Conservation (phyloP, 2,113 vertebrate genomes). For the Taurulus bubalis region DNA sequence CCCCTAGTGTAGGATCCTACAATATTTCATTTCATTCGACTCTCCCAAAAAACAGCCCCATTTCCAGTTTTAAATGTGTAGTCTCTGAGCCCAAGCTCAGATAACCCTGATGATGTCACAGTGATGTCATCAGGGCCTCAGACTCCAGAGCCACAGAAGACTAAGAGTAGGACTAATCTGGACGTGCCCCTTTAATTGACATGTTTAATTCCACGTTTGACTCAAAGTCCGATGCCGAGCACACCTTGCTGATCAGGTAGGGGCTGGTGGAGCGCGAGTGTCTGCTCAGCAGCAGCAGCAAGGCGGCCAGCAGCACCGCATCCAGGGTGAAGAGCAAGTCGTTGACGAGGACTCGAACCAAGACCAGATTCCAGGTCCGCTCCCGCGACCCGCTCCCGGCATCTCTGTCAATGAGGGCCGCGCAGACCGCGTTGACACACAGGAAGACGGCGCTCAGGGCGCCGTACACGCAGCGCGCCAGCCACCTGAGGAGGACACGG, state of each 20-base stretch:
- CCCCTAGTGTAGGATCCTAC: neutral
- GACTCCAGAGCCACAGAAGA: neutral
- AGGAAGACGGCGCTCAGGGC: constrained; percentile 84
- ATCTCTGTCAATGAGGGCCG: constrained; percentile 77
- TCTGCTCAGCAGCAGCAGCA: constrained; percentile 86
- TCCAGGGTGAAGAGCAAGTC: constrained; percentile 90
- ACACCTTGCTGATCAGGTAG: constrained; percentile 88
- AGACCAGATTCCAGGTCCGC: constrained; percentile 86
- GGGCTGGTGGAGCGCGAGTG: constrained; percentile 84
- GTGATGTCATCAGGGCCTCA: neutral
- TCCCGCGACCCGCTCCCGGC: constrained; percentile 48
- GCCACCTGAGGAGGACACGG: constrained; percentile 54
- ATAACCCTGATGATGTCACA: neutral
- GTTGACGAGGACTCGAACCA: constrained; percentile 89
- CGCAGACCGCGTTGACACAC: constrained; percentile 86
- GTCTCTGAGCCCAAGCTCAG: neutral
- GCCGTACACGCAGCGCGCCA: constrained; percentile 66
- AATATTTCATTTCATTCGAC: too few species aligned
- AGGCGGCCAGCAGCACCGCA: constrained; percentile 85
- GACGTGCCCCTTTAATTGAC: neutral
- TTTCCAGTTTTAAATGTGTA: neutral
- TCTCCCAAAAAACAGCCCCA: neutral
- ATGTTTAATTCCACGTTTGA: neutral
- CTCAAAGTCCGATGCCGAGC: neutral
- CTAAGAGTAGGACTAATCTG: neutral